Percentiles rank a stretch among this genome's conserved stretches.
phyloP scores from a whole-genome alignment of 2,113 vertebrate species.

The Labrus mixtus region DNA sequence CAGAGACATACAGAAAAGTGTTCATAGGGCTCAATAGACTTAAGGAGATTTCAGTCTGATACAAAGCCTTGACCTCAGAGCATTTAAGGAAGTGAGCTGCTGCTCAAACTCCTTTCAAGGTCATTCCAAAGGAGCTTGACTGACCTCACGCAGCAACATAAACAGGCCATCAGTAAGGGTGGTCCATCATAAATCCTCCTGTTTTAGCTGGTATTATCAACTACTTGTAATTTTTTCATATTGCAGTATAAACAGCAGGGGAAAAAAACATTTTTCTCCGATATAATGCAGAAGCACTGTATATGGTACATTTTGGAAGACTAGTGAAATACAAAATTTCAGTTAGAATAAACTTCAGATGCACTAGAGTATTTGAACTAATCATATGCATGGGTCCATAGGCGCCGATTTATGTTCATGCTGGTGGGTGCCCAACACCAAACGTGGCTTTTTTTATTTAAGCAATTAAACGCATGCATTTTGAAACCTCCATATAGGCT shows the following conservation, averaged over 20 bases:
- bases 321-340: not conserved
- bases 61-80: not conserved
- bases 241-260: not conserved
- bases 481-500: too few species aligned
- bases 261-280: too few species aligned
- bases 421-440: too few species aligned
- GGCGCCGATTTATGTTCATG: too few species aligned
- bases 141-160: not conserved
- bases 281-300: too few species aligned
- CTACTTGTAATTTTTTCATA: not conserved
- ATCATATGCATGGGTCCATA: not conserved
- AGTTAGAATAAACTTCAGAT: not conserved
- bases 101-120: not conserved
- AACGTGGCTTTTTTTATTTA: too few species aligned
- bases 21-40: not conserved
- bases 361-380: too few species aligned
- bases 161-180: not conserved
- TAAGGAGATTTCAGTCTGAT: not conserved
- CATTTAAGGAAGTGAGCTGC: not conserved
- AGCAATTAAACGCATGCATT: too few species aligned
- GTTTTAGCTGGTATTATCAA: not conserved
- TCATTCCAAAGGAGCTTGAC: not conserved
- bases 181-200: not conserved
- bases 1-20: not conserved
- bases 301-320: not conserved